Conservation (phyloP, 1,140 invertebrate genomes). For the Zaprionus lachaisei region DNA sequence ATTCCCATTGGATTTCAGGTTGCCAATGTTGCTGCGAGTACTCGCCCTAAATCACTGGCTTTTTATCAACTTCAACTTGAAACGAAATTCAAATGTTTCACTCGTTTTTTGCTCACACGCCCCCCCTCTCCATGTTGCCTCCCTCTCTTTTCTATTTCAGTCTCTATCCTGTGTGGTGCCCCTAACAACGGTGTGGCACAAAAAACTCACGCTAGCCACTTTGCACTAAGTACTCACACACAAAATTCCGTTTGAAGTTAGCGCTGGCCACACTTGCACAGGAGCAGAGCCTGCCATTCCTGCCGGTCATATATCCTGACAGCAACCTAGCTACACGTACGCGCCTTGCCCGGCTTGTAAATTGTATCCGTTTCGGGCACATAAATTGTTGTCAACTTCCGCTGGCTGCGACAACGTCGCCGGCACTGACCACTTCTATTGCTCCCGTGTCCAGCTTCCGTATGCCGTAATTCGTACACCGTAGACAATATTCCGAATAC, state of each 20-base stretch:
- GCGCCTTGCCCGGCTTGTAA: slow-evolving; percentile 71
- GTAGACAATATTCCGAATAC: slow-evolving; percentile 7
- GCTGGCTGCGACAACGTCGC: slow-evolving; percentile 79
- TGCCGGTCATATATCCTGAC: slow-evolving; percentile 4
- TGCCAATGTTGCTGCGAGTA: slow-evolving; percentile 36
- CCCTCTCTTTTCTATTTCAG: neutral
- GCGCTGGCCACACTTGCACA: slow-evolving; percentile 63
- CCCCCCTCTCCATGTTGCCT: slow-evolving; percentile 8
- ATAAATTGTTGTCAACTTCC: slow-evolving; percentile 83
- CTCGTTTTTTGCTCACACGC: slow-evolving; percentile 46
- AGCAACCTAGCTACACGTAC: slow-evolving; percentile 58
- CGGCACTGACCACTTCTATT: slow-evolving; percentile 76
- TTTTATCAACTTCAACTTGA: slow-evolving; percentile 81
- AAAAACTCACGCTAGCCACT: slow-evolving; percentile 68
- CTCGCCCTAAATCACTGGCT: slow-evolving; percentile 71
- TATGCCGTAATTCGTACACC: neutral
- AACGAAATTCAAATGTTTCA: slow-evolving; percentile 76
- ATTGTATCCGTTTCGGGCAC: slow-evolving; percentile 83
- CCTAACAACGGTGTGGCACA: slow-evolving; percentile 54
- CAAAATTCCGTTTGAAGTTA: slow-evolving; percentile 81
- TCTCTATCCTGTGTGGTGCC: slow-evolving; percentile 22
- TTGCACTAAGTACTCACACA: slow-evolving; percentile 81
- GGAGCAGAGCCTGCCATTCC: neutral
- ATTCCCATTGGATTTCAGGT: slow-evolving; percentile 9
- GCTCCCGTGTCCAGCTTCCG: slow-evolving; percentile 29